Percentiles rank a stretch among this genome's conserved stretches.
Conservation (phyloP, 2,113 vertebrate genomes). For the Craseonycteris thonglongyai region DNA sequence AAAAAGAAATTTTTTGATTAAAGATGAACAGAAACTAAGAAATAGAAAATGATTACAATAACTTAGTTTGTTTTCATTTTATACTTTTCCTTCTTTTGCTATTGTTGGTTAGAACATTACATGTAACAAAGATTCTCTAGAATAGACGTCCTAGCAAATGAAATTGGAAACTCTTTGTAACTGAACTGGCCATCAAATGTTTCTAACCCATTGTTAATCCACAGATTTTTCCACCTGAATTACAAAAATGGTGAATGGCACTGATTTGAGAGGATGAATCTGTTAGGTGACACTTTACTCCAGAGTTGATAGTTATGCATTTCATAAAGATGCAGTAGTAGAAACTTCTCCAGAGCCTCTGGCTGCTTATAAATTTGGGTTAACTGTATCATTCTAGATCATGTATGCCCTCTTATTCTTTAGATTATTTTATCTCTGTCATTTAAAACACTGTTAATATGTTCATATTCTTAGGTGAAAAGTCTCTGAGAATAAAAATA, state of each 20-base stretch:
- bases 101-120: not conserved
- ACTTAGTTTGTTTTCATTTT: not conserved
- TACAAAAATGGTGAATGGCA: not conserved
- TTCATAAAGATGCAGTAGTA: not conserved
- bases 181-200: not conserved
- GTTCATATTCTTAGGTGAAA: not conserved
- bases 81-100: not conserved
- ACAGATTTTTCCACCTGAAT: not conserved
- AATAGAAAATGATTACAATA: not conserved
- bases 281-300: not conserved
- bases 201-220: not conserved
- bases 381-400: not conserved
- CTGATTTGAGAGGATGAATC: not conserved
- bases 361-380: not conserved
- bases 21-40: not conserved
- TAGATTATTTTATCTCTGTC: not conserved
- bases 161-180: not conserved
- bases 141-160: not conserved
- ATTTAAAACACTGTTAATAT: not conserved
- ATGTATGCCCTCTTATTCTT: not conserved
- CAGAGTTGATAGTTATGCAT: not conserved
- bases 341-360: not conserved
- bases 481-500: not conserved
- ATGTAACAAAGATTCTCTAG: not conserved
- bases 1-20: not conserved